Evolutionary conservation across 2,888 invertebrate species (phyloP).

Genomic region (Anoplius nigerrimus): DNA sequence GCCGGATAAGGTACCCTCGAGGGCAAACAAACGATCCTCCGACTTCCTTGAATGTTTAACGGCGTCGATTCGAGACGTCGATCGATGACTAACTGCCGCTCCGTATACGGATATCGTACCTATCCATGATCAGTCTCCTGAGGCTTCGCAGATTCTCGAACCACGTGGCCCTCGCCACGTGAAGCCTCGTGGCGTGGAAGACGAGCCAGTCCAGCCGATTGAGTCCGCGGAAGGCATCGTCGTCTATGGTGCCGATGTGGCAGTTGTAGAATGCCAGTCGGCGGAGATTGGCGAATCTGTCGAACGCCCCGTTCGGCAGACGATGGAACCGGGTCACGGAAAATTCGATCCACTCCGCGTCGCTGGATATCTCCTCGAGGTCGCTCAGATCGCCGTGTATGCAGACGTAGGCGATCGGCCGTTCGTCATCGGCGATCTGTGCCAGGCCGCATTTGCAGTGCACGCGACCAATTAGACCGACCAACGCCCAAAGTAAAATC

Average conservation of each 20-base stretch:
- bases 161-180: conserved; percentile 47
- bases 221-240: conserved; percentile 58
- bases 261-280: conserved; percentile 64
- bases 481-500: conserved; percentile 51
- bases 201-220: conserved; percentile 58
- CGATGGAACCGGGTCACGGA: conserved; percentile 57
- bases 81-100: too few relatives aligned
- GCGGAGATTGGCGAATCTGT: conserved; percentile 50
- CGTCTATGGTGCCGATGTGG: conserved; percentile 47
- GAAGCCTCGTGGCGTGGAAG: conserved; percentile 56
- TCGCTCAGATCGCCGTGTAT: conserved; percentile 55
- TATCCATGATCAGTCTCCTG: conserved; percentile 52
- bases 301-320: conserved; percentile 56
- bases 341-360: conserved; percentile 66
- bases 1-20: too few relatives aligned
- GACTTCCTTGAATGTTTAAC: too few relatives aligned
- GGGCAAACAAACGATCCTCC: too few relatives aligned
- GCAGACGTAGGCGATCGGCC: conserved; percentile 62
- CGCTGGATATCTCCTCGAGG: conserved; percentile 52
- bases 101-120: conserved; percentile 38
- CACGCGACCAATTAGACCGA: conserved; percentile 50
- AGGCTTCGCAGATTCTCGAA: conserved; percentile 53
- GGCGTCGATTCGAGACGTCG: too few relatives aligned
- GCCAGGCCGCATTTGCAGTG: conserved; percentile 58
- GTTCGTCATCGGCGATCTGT: conserved; percentile 47